These are phyloP conservation scores for Rousettus madagascariensis DNA, from an alignment of 2,797 vertebrate genomes.

Conservation along the genomic window DNA sequence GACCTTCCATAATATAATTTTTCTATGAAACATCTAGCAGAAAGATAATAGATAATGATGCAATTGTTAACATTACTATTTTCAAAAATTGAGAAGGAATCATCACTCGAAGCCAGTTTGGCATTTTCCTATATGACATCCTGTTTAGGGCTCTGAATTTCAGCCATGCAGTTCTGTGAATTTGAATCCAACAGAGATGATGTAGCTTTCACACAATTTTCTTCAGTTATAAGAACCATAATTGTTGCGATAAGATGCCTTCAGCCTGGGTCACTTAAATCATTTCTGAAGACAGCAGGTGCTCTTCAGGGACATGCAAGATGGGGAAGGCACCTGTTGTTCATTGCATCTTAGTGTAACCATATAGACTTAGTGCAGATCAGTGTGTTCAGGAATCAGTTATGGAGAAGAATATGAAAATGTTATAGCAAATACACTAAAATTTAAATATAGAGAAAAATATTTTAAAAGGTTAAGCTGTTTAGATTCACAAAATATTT, in stretches of 20 bases:
- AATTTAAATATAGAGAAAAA: constrained; percentile 40
- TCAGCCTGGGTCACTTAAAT: constrained; percentile 79
- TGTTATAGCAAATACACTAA: not conserved
- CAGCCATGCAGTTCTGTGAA: constrained; percentile 75
- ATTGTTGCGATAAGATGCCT: constrained; percentile 77
- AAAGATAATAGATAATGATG: constrained; percentile 66
- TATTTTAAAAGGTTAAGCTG: constrained; percentile 50
- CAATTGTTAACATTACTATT: constrained; percentile 59
- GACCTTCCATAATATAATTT: constrained; percentile 48
- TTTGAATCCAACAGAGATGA: constrained; percentile 81
- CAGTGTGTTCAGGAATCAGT: constrained; percentile 58
- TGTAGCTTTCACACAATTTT: constrained; percentile 81
- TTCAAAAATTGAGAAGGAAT: constrained; percentile 71
- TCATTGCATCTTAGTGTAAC: constrained; percentile 62
- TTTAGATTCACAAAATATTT: constrained; percentile 36
- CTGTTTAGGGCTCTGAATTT: constrained; percentile 74
- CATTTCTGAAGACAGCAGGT: constrained; percentile 79
- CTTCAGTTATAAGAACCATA: constrained; percentile 79
- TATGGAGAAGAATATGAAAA: constrained; percentile 1
- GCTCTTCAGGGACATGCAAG: constrained; percentile 70
- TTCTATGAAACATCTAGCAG: constrained; percentile 51
- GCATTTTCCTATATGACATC: constrained; percentile 72
- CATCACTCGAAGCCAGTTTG: constrained; percentile 64
- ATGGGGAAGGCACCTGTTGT: constrained; percentile 78
- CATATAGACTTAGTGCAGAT: constrained; percentile 49